Evolutionary conservation across 2,797 vertebrate genomes (phyloP), one percentile per base, ranked within the genome.

Genomic region (Cyclopterus lumpus): DNA sequence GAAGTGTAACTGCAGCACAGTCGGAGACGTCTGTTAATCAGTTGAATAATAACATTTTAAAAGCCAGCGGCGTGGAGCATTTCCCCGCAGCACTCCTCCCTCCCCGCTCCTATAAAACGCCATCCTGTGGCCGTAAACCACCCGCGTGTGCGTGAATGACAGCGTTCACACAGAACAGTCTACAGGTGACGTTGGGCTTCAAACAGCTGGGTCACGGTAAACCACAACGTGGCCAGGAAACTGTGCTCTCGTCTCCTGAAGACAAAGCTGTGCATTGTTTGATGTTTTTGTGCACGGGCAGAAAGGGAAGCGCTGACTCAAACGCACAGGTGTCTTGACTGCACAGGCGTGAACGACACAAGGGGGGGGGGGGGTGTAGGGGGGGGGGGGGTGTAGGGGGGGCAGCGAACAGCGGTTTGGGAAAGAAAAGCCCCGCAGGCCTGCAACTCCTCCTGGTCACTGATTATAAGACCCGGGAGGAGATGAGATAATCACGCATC

Each of bases 241-340:
- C n/a, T n/a, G n/a, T n/a, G n/a, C n/a, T n/a, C 67, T 81, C 0
- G 18, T 22, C 73, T 67, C 61, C 59, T 83, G 57, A 81, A 86
- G n/a, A 88, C 83, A 89, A 77, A 81, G 87, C 77, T 79, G 66
- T 20, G 32, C 68, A 80, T 90, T 89, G 86, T 89, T 76, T 20
- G 70, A 72, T 42, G n/a, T n/a, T 73, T 59, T 15, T 48, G 42
- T 57, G 68, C 42, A 46, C 69, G 54, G 40, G 73, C 63, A 85
- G 38, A 85, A 81, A 75, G 32, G 28, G 8, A 81, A 84, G 59
- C 46, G 69, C 73, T 78, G 82, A 74, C 75, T 88, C 22, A 8
- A 64, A 55, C n/a, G 67, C 83, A 86, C 92, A 94, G 93, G 91
- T 94, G 91, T 90, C n/a, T 88, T 75, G 53, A 53, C 77, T 67